phyloP scores from a whole-genome alignment of 2,113 vertebrate species.

The Thunnus thynnus region DNA sequence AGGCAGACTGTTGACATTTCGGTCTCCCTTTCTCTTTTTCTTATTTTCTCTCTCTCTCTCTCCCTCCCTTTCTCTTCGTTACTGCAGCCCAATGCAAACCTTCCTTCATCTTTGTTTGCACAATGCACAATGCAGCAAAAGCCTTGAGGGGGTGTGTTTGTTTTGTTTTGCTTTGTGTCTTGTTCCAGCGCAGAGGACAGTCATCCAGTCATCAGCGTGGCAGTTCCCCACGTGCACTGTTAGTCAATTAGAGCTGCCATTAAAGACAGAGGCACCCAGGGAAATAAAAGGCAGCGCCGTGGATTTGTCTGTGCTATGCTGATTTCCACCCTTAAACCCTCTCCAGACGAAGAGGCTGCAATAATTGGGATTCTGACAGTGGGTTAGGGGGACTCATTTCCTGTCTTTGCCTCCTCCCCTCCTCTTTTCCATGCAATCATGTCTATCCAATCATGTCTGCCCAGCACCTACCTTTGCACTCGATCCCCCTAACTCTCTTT shows the following conservation, averaged over 20 bases:
- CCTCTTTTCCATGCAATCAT: constrained; percentile 64
- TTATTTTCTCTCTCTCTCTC: constrained; percentile 5
- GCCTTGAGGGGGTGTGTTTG: constrained; percentile 67
- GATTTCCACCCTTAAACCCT: constrained; percentile 77
- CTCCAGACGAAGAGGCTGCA: constrained; percentile 74
- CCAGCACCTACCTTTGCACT: constrained; percentile 62
- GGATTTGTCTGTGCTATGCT: constrained; percentile 62
- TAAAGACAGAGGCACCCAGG: constrained; percentile 76
- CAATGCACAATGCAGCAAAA: constrained; percentile 67
- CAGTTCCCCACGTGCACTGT: constrained; percentile 64
- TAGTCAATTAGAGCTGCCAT: constrained; percentile 83
- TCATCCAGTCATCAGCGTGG: constrained; percentile 66
- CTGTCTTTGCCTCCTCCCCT: constrained; percentile 55
- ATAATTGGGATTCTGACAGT: constrained; percentile 78
- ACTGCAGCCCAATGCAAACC: constrained; percentile 50
- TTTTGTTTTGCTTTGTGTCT: constrained; percentile 74
- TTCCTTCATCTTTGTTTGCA: constrained; percentile 64
- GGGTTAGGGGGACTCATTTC: constrained; percentile 72
- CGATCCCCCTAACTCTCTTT: constrained; percentile 64
- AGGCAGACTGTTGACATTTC: constrained; percentile 61
- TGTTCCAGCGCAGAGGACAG: constrained; percentile 68
- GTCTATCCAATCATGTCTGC: constrained; percentile 64
- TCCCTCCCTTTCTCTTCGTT: not conserved
- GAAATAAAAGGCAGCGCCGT: constrained; percentile 76
- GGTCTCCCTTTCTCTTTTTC: constrained; percentile 3